Conservation (phyloP, 2,888 invertebrate species). For the Hipparchia semele region DNA sequence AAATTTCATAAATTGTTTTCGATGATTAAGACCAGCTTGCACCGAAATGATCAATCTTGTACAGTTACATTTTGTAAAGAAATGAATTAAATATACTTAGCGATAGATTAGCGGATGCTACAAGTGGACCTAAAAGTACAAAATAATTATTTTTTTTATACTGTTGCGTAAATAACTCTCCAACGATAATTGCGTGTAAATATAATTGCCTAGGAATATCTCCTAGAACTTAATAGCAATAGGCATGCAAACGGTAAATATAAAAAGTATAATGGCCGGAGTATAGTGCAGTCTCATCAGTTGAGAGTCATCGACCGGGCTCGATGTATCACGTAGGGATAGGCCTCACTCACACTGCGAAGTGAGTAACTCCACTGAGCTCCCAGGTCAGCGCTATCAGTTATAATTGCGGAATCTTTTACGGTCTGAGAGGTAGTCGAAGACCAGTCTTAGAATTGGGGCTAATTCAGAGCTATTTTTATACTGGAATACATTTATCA, state of each 20-base stretch:
- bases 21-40: not conserved
- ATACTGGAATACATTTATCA: conserved; percentile 2
- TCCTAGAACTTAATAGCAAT: not conserved
- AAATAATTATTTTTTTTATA: too few species aligned
- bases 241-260: not conserved
- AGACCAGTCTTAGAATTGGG: not conserved
- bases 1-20: not conserved
- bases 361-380: conserved; percentile 22
- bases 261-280: conserved; percentile 8
- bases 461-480: conserved; percentile 1
- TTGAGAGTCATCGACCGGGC: conserved; percentile 37
- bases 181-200: not conserved
- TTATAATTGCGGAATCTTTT: conserved; percentile 9
- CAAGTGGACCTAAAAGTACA: too few species aligned
- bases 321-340: conserved; percentile 31
- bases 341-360: conserved; percentile 17
- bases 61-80: too few species aligned
- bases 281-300: conserved; percentile 18
- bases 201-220: not conserved
- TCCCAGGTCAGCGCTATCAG: conserved; percentile 10
- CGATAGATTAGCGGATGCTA: too few species aligned
- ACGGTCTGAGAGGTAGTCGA: conserved; percentile 12
- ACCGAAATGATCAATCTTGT: too few species aligned
- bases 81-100: too few species aligned
- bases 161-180: too few species aligned